Conservation (phyloP, 2,797 vertebrate species). For the Rhinoraja longicauda region DNA sequence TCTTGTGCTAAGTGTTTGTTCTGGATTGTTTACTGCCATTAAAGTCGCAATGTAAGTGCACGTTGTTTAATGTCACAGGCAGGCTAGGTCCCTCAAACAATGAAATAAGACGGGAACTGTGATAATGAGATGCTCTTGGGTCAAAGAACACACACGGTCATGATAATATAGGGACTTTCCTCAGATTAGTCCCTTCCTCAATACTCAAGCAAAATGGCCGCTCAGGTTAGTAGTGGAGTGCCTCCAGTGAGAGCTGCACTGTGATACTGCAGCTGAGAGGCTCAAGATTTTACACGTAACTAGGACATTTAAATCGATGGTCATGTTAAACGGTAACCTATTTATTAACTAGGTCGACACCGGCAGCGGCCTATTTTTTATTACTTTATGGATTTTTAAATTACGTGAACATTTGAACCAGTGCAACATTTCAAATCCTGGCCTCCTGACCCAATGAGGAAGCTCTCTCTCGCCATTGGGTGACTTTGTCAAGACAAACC, state of each 20-base stretch:
- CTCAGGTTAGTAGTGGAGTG: neutral
- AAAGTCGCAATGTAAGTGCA: too few relatives aligned
- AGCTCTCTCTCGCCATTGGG: neutral
- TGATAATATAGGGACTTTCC: too few relatives aligned
- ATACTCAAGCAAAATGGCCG: neutral
- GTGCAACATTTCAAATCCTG: neutral
- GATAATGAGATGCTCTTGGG: neutral
- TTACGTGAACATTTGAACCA: neutral
- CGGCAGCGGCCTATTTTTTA: neutral
- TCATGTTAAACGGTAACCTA: neutral
- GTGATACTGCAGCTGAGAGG: neutral
- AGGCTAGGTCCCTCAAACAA: neutral
- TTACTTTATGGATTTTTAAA: neutral
- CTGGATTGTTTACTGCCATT: too few relatives aligned
- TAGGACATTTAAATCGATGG: neutral
- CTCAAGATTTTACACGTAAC: neutral
- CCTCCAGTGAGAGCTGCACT: neutral
- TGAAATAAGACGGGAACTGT: neutral
- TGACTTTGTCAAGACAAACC: neutral
- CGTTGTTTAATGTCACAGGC: too few relatives aligned
- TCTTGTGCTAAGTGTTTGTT: too few relatives aligned
- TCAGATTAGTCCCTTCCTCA: too few relatives aligned
- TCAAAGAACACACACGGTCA: neutral
- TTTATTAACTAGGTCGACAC: neutral
- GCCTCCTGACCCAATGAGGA: neutral